These are phyloP conservation scores for Solenodon paradoxus DNA, from an alignment of 2,113 vertebrate species.

Conservation along the genomic window DNA sequence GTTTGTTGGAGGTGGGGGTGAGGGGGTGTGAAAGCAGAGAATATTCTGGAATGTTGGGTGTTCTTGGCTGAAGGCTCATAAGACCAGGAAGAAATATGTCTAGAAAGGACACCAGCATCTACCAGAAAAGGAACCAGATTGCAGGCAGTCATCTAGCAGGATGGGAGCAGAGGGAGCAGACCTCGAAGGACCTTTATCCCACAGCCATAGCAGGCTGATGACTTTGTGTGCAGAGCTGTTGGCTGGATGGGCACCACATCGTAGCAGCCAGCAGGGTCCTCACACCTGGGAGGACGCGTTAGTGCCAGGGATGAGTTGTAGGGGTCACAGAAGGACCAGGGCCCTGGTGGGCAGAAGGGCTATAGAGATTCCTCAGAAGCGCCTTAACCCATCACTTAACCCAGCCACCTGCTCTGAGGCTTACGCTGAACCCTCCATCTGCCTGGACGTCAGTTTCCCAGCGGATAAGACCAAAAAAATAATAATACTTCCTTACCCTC, in stretches of 20 bases:
- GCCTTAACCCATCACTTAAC: not conserved
- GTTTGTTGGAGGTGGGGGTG: no score
- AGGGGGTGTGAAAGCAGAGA: not conserved
- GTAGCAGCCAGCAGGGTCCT: not conserved
- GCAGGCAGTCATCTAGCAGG: slow-evolving; percentile 14
- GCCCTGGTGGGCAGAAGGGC: not conserved
- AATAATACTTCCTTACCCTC: slow-evolving; percentile 4
- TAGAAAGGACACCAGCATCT: not conserved
- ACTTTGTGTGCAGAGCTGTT: not conserved
- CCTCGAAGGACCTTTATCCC: not conserved
- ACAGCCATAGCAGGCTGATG: not conserved
- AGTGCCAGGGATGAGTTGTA: not conserved
- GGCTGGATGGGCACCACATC: not conserved
- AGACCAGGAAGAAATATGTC: not conserved
- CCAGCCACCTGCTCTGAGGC: not conserved
- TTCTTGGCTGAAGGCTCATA: not conserved
- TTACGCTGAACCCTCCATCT: not conserved
- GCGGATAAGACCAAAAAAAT: not conserved
- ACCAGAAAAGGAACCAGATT: slow-evolving; percentile 7
- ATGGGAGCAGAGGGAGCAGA: not conserved
- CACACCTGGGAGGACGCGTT: accelerated
- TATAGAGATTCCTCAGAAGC: not conserved
- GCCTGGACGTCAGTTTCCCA: slow-evolving; percentile 16
- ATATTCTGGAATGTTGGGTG: not conserved
- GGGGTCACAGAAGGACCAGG: not conserved